A percentile compares a stretch with the other conserved stretches of the same genome.
Evolutionary conservation across 2,888 invertebrate species (phyloP).

Genomic region (Lamellibrachia satsuma): DNA sequence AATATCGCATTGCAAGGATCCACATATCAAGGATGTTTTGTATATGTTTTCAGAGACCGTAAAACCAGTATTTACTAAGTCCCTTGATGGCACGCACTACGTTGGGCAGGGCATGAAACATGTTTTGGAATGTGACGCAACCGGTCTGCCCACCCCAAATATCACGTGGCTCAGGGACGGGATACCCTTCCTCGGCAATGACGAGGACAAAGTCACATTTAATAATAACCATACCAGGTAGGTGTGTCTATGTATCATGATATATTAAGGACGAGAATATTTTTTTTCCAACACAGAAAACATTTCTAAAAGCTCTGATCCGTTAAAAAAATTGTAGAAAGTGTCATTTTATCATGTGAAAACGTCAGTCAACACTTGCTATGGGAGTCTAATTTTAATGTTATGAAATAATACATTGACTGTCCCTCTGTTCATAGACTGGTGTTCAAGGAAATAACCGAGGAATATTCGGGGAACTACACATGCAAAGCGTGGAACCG

Average conservation of each 20-base stretch:
- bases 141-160: constrained; percentile 24
- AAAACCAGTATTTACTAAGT: neutral
- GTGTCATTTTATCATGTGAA: no score
- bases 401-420: neutral
- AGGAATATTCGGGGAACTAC: constrained; percentile 27
- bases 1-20: no score
- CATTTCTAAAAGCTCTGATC: no score
- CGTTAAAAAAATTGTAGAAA: no score
- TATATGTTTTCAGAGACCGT: neutral
- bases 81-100: neutral
- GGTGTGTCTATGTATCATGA: neutral
- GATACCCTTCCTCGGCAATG: neutral
- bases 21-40: no score
- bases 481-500: constrained; percentile 29
- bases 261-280: no score
- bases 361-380: no score
- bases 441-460: constrained; percentile 22
- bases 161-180: constrained; percentile 29
- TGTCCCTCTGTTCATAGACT: constrained; percentile 20
- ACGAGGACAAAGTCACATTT: constrained; percentile 4
- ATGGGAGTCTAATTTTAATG: no score
- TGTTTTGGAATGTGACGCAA: constrained; percentile 30
- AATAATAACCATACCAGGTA: constrained; percentile 29
- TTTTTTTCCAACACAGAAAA: no score
- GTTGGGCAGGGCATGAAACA: constrained; percentile 25